Base-by-base conservation (phyloP, 2,797 vertebrate genomes). In the Myotis planiceps region DNA sequence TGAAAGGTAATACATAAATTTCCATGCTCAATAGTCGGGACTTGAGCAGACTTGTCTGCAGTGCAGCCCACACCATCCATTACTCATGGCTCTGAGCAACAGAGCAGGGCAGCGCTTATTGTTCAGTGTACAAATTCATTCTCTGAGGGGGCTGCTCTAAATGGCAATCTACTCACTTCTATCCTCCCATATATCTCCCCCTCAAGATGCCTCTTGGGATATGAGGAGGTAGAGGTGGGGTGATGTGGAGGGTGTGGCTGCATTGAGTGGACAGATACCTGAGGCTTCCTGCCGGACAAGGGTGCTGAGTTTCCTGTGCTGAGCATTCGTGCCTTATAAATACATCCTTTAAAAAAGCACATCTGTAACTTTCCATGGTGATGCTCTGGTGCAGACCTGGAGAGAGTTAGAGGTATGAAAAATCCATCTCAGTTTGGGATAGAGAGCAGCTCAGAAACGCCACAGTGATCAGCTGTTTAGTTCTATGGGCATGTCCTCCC, bases 1-100 rank as follows among this genome's bases (percentile, higher is more conserved):
- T 92, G 32, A 86, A 90, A 95, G 37, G 18, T 51, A 76, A 96
- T 83, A 58, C 79, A 94, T 85, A 84, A 83, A 91, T 96, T 91
- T 94, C 47, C 87, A 87, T 92, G 29, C 71, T 84, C 75, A 47
- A 37, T 53, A 32, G 9, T 93, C 29, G 92, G 47, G 27, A 68
- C 21, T 72, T n/a, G 19, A 88, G 27, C 25, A 37, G 39, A 29
- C 51, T 80, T 65, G 12, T 80, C 47, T 87, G 5, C 1, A 6
- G 13, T n/a, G 75, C 60, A 83, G 72, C 88, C 75, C 66, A 74
- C 23, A 53, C 23, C 25, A 82, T 25, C 6, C 65, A 88, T 63
- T 81, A 65, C 78, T 94, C 93, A 82, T 10, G 32, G 42, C 42
- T 94, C 74, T 89, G 86, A 92, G 91, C 58, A 95, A 75, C 25